A percentile compares a stretch with the other conserved stretches of the same genome.
Evolutionary conservation across 2,113 vertebrate species (phyloP).

Genomic region (Misgurnus anguillicaudatus): DNA sequence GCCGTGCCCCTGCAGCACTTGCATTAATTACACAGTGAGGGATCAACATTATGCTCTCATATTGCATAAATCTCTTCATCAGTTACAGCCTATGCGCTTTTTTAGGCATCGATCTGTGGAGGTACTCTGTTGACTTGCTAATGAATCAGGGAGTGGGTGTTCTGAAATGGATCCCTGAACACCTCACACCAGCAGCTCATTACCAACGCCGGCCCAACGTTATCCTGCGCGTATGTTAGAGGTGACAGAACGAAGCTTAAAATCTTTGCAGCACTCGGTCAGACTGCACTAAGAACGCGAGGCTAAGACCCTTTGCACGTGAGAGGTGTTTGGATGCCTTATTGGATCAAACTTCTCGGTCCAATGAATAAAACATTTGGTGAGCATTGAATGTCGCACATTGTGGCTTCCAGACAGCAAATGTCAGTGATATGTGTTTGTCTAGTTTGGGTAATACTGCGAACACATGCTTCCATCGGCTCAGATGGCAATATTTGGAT

Average conservation of each 20-base stretch:
- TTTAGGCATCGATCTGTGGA: conserved; percentile 52
- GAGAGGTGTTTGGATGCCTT: conserved; percentile 20
- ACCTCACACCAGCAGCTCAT: conserved; percentile 12
- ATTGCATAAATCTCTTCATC: conserved; percentile 54
- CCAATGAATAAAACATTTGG: conserved; percentile 42
- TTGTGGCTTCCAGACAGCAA: conserved; percentile 11
- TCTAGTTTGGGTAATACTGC: background rate
- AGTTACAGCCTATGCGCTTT: conserved; percentile 50
- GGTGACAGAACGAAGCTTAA: conserved; percentile 5
- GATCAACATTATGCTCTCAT: conserved; percentile 51
- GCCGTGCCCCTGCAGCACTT: conserved; percentile 4
- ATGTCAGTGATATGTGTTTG: conserved; percentile 14
- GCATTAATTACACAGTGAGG: conserved; percentile 65
- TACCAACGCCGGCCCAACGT: conserved; percentile 23
- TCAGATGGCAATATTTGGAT: conserved; percentile 23
- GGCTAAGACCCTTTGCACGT: conserved; percentile 24
- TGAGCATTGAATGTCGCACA: conserved; percentile 5
- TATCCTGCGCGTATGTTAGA: conserved; percentile 10
- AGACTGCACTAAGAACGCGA: conserved; percentile 40
- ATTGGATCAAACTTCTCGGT: conserved; percentile 42
- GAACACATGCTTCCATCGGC: background rate
- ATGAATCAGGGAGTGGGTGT: conserved; percentile 57
- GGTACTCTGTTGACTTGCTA: conserved; percentile 50
- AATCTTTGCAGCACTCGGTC: conserved; percentile 28
- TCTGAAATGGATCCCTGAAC: conserved; percentile 31